phyloP scores from a whole-genome alignment of 2,113 vertebrate genomes.

The Lichenostomus cassidix region DNA sequence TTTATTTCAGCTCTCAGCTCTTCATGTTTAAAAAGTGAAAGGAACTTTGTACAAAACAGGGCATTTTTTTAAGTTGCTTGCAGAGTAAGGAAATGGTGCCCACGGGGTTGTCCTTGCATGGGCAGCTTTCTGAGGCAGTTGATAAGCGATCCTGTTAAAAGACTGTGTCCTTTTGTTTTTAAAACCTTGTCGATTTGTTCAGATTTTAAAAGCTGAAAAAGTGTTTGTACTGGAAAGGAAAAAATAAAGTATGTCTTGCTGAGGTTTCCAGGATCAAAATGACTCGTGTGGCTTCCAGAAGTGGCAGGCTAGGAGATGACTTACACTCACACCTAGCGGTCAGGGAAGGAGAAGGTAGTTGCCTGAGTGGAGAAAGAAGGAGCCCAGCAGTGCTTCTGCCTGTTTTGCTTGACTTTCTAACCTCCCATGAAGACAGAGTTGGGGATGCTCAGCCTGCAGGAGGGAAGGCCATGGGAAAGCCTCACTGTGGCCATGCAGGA shows the following conservation, averaged over 20 bases:
- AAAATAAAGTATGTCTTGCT: conserved; percentile 27
- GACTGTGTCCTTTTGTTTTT: not conserved
- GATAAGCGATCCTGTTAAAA: not conserved
- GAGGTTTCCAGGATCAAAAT: not conserved
- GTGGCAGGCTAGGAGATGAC: not conserved
- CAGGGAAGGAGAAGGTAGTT: not conserved
- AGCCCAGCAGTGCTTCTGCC: not conserved
- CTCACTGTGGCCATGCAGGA: fast-evolving
- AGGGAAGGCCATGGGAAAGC: not conserved
- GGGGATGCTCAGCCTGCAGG: not conserved
- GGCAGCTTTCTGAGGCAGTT: not conserved
- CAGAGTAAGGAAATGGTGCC: not conserved
- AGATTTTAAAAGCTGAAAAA: conserved; percentile 30
- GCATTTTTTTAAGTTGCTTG: not conserved
- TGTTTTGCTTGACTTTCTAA: not conserved
- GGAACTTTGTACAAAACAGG: not conserved
- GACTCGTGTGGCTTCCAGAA: not conserved
- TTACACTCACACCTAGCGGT: fast-evolving
- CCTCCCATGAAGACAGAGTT: not conserved
- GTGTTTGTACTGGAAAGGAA: conserved; percentile 38
- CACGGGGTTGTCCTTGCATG: fast-evolving
- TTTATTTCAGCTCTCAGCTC: conserved; percentile 40
- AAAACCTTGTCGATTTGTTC: conserved; percentile 37
- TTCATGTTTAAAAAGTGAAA: not conserved
- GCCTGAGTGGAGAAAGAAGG: not conserved